A percentile compares a stretch with the other conserved stretches of the same genome.
Evolutionary conservation across 2,888 invertebrate genomes (phyloP).

Genomic region (Sarcophaga variegata): DNA sequence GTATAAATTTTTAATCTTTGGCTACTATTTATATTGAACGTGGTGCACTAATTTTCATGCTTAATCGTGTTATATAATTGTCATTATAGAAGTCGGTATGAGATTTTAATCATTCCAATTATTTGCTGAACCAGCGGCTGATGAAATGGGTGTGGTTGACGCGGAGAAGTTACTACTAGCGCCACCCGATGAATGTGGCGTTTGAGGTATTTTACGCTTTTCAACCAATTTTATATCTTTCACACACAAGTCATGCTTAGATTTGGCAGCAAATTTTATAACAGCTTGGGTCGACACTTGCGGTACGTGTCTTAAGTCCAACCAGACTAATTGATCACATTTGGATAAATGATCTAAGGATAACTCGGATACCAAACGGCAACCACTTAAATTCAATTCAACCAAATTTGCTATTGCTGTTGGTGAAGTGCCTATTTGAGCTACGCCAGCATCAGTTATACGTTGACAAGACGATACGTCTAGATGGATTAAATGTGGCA

Average conservation of each 20-base stretch:
- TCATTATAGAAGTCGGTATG: too few species aligned
- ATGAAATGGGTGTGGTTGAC: slow-evolving; percentile 65
- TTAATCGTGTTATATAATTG: neutral
- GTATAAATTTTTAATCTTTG: slow-evolving; percentile 72
- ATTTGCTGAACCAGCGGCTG: slow-evolving; percentile 69
- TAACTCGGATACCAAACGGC: slow-evolving; percentile 90
- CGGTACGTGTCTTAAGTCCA: slow-evolving; percentile 91
- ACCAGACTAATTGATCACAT: slow-evolving; percentile 87
- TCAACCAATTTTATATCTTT: slow-evolving; percentile 90
- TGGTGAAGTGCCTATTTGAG: slow-evolving; percentile 90
- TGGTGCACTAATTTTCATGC: slow-evolving; percentile 28
- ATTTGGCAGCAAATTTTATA: slow-evolving; percentile 91
- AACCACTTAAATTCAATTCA: slow-evolving; percentile 91
- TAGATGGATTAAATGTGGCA: slow-evolving; percentile 88
- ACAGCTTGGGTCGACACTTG: slow-evolving; percentile 91
- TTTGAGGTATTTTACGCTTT: slow-evolving; percentile 70
- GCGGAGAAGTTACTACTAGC: slow-evolving; percentile 64
- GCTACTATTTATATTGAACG: slow-evolving; percentile 61
- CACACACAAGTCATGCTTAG: slow-evolving; percentile 90
- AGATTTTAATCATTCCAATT: slow-evolving; percentile 75
- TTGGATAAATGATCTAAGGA: slow-evolving; percentile 91
- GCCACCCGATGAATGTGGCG: slow-evolving; percentile 61
- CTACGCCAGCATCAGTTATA: slow-evolving; percentile 94
- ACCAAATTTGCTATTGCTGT: slow-evolving; percentile 86
- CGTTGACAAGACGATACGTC: slow-evolving; percentile 94